Conservation (phyloP, 2,113 vertebrate genomes). For the Albula goreensis region DNA sequence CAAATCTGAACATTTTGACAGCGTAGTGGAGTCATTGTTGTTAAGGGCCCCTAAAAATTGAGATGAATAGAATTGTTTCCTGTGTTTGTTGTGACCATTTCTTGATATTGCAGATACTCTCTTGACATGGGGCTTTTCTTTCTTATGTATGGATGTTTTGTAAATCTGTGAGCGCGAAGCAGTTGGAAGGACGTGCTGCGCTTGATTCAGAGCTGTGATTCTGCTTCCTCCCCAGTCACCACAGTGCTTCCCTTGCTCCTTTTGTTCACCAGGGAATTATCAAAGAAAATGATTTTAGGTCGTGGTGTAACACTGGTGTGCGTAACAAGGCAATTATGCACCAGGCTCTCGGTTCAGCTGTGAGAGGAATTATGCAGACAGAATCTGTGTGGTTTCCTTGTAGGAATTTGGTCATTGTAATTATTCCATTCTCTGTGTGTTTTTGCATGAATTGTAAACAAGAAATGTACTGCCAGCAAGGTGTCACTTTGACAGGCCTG, state of each 20-base stretch:
- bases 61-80: neutral
- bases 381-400: neutral
- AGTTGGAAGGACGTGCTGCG: neutral
- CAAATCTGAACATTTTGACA: neutral
- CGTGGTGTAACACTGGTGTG: slow-evolving; percentile 12
- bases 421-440: neutral
- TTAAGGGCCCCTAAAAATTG: neutral
- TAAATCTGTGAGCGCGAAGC: neutral
- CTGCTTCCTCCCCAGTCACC: neutral
- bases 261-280: slow-evolving; percentile 12
- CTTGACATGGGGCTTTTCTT: no score
- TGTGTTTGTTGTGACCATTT: neutral
- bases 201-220: neutral
- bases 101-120: neutral
- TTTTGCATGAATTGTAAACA: neutral
- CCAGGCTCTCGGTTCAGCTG: neutral
- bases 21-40: neutral
- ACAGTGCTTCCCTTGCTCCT: neutral
- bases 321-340: slow-evolving; percentile 35
- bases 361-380: slow-evolving; percentile 22
- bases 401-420: neutral
- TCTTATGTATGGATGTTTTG: neutral
- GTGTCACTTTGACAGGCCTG: neutral
- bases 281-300: slow-evolving; percentile 7
- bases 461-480: neutral